A percentile compares a stretch with the other conserved stretches of the same genome.
phyloP scores from a whole-genome alignment of 1,140 invertebrate species.

The Drosophila obscura region DNA sequence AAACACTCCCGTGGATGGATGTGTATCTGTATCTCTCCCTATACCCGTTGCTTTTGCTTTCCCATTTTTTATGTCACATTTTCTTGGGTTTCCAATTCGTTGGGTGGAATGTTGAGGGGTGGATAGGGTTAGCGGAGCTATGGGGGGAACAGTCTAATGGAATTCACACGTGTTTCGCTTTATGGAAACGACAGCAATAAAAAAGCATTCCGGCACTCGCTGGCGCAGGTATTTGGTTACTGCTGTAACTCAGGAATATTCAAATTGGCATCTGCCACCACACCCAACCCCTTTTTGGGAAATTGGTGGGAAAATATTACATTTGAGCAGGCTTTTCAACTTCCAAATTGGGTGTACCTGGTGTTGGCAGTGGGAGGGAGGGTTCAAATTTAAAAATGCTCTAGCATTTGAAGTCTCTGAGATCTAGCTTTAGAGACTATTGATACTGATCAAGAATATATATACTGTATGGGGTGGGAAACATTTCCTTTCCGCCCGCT shows the following conservation, averaged over 20 bases:
- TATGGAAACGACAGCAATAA: slow-evolving; percentile 39
- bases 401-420: no score
- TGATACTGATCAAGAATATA: no score
- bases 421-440: no score
- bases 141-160: slow-evolving; percentile 17
- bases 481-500: no score
- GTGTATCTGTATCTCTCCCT: slow-evolving; percentile 16
- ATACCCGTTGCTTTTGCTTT: slow-evolving; percentile 18
- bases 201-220: slow-evolving; percentile 13
- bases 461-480: no score
- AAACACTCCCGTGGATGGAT: slow-evolving; percentile 17
- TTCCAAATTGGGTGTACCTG: no score
- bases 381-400: no score
- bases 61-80: slow-evolving; percentile 29
- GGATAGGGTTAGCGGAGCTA: background rate
- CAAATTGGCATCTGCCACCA: slow-evolving; percentile 3
- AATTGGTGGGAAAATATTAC: no score
- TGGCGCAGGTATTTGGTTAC: slow-evolving; percentile 27
- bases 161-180: slow-evolving; percentile 41
- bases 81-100: slow-evolving; percentile 26
- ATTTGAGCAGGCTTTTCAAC: no score
- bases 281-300: no score
- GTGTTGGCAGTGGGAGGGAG: no score
- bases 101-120: slow-evolving; percentile 4
- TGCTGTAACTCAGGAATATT: background rate